These are phyloP conservation scores for Diplazon laetatorius DNA, from an alignment of 2,888 invertebrate species.

Conservation along the genomic window DNA sequence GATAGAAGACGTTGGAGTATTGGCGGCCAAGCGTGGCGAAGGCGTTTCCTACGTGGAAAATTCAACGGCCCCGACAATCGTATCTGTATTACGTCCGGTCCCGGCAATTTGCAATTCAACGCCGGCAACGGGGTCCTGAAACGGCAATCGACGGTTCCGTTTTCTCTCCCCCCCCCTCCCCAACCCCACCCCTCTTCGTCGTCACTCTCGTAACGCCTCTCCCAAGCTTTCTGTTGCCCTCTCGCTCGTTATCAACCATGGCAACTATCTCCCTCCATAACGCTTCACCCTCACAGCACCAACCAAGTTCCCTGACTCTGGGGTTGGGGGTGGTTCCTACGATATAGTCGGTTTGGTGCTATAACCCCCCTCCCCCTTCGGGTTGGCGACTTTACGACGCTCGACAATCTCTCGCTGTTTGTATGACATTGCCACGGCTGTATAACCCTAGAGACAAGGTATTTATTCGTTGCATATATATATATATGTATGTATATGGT, in stretches of 20 bases:
- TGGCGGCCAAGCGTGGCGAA: constrained; percentile 33
- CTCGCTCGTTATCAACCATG: constrained; percentile 46
- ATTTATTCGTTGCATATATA: neutral
- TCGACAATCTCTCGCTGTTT: constrained; percentile 23
- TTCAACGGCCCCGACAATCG: constrained; percentile 64
- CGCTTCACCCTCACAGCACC: neutral
- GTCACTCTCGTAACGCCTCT: neutral
- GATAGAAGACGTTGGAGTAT: constrained; percentile 20
- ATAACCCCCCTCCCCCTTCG: too few species aligned
- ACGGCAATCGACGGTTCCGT: constrained; percentile 66
- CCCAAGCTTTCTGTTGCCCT: constrained; percentile 56
- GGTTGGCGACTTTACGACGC: constrained; percentile 44
- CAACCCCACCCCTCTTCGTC: constrained; percentile 9
- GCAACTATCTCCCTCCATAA: neutral
- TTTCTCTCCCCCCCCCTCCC: constrained; percentile 1
- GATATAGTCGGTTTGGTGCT: neutral
- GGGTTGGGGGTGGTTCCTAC: constrained; percentile 5
- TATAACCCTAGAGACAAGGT: neutral
- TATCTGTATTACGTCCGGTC: constrained; percentile 68
- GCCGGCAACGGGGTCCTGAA: constrained; percentile 60
- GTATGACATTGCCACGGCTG: constrained; percentile 15
- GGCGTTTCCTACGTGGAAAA: constrained; percentile 36
- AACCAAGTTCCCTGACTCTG: neutral
- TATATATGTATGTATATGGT: constrained; percentile 6
- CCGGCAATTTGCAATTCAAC: constrained; percentile 67